phyloP scores from a whole-genome alignment of 1,140 invertebrate species.

The Mizuhopecten yessoensis region DNA sequence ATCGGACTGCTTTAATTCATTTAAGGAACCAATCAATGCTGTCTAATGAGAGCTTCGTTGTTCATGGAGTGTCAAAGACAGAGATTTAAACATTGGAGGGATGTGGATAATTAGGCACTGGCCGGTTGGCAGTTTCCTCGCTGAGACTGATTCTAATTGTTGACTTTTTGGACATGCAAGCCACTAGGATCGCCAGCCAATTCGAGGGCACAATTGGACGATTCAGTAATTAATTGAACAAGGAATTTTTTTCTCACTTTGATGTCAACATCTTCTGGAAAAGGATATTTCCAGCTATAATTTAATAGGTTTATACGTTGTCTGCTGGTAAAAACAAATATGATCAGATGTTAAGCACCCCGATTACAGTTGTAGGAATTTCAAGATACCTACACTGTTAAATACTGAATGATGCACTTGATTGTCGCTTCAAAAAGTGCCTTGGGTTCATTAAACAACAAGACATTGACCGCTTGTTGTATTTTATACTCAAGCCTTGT shows the following conservation, averaged over 20 bases:
- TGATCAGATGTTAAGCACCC: no score
- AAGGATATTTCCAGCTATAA: background rate
- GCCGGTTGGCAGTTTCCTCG: background rate
- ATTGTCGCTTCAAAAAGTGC: no score
- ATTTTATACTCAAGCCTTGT: no score
- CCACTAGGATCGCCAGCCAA: background rate
- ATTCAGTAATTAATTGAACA: constrained; percentile 23
- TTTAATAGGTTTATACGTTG: background rate
- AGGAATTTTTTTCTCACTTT: background rate
- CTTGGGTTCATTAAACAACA: no score
- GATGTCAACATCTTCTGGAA: background rate
- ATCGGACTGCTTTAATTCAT: constrained; percentile 29
- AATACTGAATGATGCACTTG: no score
- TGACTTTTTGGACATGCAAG: constrained; percentile 33
- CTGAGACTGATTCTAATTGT: background rate
- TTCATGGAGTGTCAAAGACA: constrained; percentile 22
- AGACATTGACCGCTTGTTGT: no score
- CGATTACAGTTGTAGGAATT: no score
- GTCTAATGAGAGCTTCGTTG: constrained; percentile 12
- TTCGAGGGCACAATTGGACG: background rate
- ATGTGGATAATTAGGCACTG: background rate
- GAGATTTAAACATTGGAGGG: background rate
- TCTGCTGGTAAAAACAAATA: no score
- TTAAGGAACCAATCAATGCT: constrained; percentile 1
- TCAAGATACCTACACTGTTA: no score